These are phyloP conservation scores for Pitangus sulphuratus DNA, from an alignment of 2,797 vertebrate species.

Conservation along the genomic window DNA sequence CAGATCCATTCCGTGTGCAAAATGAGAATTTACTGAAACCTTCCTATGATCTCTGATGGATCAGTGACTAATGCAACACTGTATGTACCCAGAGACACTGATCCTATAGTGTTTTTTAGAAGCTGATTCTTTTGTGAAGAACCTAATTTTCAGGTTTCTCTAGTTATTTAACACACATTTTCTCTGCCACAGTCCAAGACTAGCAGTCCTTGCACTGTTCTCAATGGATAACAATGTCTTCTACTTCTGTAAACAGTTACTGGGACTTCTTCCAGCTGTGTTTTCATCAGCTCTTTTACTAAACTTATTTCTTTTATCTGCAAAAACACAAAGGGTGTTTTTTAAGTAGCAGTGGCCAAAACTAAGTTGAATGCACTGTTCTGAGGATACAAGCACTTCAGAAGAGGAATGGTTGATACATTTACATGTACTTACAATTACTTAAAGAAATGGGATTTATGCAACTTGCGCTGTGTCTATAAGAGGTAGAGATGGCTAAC, in stretches of 20 bases:
- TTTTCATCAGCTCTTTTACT: not conserved
- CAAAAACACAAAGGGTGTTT: not conserved
- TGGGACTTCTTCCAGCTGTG: not conserved
- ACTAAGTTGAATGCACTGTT: not conserved
- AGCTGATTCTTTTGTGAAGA: conserved; percentile 34
- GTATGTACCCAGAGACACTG: conserved; percentile 20
- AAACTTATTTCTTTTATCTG: not conserved
- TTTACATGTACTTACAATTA: not conserved
- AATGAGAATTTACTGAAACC: conserved; percentile 25
- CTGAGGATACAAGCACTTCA: not conserved
- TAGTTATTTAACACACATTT: not conserved
- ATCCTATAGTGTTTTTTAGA: conserved; percentile 22
- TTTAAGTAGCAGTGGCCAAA: not conserved
- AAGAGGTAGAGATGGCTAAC: not conserved
- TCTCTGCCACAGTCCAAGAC: not conserved
- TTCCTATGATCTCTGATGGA: conserved; percentile 68
- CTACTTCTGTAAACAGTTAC: not conserved
- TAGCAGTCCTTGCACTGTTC: conserved; percentile 1
- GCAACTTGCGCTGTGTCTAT: not conserved
- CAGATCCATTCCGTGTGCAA: conserved; percentile 18
- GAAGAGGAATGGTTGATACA: not conserved
- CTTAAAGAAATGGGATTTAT: not conserved
- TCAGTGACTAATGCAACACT: conserved; percentile 49
- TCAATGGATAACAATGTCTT: not conserved
- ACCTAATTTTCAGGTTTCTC: conserved; percentile 17